These are phyloP conservation scores for Conus canariensis DNA, from an alignment of 2,888 invertebrate species.

Conservation along the genomic window DNA sequence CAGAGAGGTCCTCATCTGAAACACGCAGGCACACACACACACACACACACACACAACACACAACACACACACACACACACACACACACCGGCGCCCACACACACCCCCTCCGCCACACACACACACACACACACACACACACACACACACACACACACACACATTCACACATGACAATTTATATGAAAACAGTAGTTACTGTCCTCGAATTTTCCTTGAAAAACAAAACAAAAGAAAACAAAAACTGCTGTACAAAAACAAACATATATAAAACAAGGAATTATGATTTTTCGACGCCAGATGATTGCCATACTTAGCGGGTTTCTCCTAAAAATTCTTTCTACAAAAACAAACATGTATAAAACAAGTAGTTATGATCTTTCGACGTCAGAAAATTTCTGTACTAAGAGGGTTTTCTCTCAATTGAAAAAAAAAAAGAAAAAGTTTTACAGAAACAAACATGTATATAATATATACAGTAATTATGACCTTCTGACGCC, in stretches of 20 bases:
- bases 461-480: too few species aligned
- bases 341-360: too few species aligned
- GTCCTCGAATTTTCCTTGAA: too few species aligned
- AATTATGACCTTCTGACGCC: background rate
- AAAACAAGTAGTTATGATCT: too few species aligned
- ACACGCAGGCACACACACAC: background rate
- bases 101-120: background rate
- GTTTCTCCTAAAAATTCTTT: too few species aligned
- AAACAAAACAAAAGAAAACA: too few species aligned
- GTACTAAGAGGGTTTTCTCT: background rate
- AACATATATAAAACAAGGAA: too few species aligned
- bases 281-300: too few species aligned
- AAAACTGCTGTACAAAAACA: too few species aligned
- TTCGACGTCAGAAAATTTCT: background rate
- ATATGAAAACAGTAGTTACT: too few species aligned
- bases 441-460: background rate
- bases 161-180: background rate
- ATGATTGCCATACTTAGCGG: too few species aligned
- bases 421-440: background rate
- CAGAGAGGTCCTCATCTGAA: slow-evolving; percentile 25
- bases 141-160: background rate
- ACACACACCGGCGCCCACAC: background rate
- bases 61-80: background rate
- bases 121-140: background rate
- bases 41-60: background rate